Evolutionary conservation across 2,888 invertebrate species (phyloP).

Genomic region (Galerucella calmariensis): DNA sequence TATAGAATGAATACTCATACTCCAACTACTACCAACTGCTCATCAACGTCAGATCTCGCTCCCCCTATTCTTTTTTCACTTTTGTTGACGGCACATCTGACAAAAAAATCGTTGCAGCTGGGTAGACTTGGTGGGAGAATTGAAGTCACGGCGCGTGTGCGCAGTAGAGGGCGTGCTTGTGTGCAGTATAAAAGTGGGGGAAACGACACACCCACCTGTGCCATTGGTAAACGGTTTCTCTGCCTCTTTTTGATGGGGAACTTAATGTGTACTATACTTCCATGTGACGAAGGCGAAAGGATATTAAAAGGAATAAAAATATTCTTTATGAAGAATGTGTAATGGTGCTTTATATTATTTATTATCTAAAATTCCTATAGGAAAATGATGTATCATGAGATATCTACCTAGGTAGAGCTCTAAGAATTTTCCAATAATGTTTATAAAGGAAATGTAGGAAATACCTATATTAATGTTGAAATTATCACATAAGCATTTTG

Average conservation of each 20-base stretch:
- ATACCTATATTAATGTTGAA: too few relatives aligned
- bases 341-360: too few relatives aligned
- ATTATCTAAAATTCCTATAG: too few relatives aligned
- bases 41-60: constrained; percentile 47
- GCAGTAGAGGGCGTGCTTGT: constrained; percentile 44
- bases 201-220: constrained; percentile 42
- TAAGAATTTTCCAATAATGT: too few relatives aligned
- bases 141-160: constrained; percentile 50
- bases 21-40: constrained; percentile 49
- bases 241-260: constrained; percentile 37
- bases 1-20: constrained; percentile 29
- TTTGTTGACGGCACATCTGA: constrained; percentile 58
- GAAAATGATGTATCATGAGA: too few relatives aligned
- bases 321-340: too few relatives aligned
- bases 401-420: too few relatives aligned
- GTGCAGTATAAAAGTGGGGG: constrained; percentile 23
- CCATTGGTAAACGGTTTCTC: constrained; percentile 38
- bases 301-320: too few relatives aligned
- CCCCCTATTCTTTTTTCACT: constrained; percentile 49
- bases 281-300: neutral
- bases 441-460: too few relatives aligned
- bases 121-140: constrained; percentile 48
- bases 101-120: constrained; percentile 63
- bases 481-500: too few relatives aligned
- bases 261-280: neutral